Base-by-base conservation (phyloP, 2,113 vertebrate species). In the Hippoglossus stenolepis region DNA sequence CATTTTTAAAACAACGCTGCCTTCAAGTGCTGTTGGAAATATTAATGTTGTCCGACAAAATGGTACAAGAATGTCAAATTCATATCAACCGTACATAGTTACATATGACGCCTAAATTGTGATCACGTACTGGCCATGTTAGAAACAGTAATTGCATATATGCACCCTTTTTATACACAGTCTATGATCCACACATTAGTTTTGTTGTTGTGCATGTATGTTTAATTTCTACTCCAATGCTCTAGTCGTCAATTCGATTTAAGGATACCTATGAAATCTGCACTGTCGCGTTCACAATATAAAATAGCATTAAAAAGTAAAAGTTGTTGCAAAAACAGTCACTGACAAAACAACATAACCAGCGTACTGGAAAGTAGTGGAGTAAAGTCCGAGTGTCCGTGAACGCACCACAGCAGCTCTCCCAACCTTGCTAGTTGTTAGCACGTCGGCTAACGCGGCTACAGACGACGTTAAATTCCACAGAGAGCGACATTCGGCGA, bases 371-470 rank as follows among this genome's bases (percentile, higher is more conserved):
- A 70, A 68, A 75, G 70, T 78, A 35, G 21, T 26, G 0, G 8
- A 10, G 10, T 54, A 57, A 14, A 24, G 82, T 68, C 73, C 74
- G 79, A 83, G 45, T 63, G 21, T 26, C 1, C 20, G 0, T 85
- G 83, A 89, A 91, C 1, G 83, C 68, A 79, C 11, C 85, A 70
- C 26, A 73, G 31, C 59, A 70, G 70, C 80, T 71, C 56, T 57
- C 53, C 38, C 70, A 63, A 63, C 63, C 76, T 65, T 84, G 88
- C 88, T 90, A 89, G 63, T 38, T 60, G 5, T 57, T 88, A 93
- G 64, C 86, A 65, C 20, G 26, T 5, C 26, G 40, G 87, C 87
- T 86, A 86, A 84, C 72, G 73, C 80, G 54, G 87, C 82, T 84
- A 87, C 68, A 56, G 75, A 85, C 85, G 85, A 85, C 84, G 86